Percentiles rank a stretch among this genome's conserved stretches.
Conservation (phyloP, 2,113 vertebrate genomes). For the Lophotis ruficrista region DNA sequence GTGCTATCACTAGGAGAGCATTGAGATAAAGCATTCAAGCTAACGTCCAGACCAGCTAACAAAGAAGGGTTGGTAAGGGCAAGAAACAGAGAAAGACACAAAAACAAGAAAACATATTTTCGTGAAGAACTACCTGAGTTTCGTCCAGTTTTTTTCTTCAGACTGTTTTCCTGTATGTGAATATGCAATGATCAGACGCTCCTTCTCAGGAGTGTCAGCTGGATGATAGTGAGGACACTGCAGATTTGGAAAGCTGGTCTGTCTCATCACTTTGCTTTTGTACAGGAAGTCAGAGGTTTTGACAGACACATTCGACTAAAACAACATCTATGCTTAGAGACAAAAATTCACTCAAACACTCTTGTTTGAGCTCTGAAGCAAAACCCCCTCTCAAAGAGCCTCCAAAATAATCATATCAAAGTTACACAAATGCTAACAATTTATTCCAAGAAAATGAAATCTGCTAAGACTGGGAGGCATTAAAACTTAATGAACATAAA, state of each 20-base stretch:
- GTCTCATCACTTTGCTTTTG: not conserved
- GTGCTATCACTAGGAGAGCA: not conserved
- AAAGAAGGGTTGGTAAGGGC: not conserved
- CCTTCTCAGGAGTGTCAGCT: not conserved
- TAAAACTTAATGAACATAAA: slow-evolving; percentile 44
- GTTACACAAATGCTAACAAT: slow-evolving; percentile 13
- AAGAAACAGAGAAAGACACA: not conserved
- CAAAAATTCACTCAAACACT: not conserved
- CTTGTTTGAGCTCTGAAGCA: not conserved
- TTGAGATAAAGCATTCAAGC: not conserved
- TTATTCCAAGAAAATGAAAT: slow-evolving; percentile 51
- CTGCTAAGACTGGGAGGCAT: slow-evolving; percentile 12
- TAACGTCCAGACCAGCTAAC: not conserved
- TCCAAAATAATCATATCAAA: not conserved
- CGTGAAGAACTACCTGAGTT: not conserved
- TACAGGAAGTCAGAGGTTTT: not conserved
- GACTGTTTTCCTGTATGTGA: not conserved
- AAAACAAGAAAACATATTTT: not conserved
- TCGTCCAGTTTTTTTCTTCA: not conserved
- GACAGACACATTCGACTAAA: not conserved
- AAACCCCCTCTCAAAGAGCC: not conserved
- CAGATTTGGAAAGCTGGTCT: not conserved
- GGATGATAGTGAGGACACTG: not conserved
- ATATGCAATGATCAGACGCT: rapidly evolving
- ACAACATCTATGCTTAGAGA: not conserved